Evolutionary conservation across 2,888 invertebrate genomes (phyloP), one percentile per base, ranked within the genome.

Genomic region (Microplitis deprimator): DNA sequence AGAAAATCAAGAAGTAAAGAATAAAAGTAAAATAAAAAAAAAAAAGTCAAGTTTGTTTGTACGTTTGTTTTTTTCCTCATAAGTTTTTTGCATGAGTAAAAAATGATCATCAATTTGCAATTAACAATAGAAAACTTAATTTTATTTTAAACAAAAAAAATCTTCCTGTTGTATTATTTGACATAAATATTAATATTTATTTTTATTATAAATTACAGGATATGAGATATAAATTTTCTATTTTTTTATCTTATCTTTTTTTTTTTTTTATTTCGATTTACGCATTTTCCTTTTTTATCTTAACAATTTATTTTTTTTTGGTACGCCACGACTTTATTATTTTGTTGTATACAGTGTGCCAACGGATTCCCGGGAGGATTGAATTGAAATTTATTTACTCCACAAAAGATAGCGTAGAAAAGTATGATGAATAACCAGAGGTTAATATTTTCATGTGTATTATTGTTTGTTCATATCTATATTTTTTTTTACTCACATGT

Each of bases 361-460:
- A 62, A 62, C 20, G 16, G 20, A 62, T 17, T 17, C 16, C 62
- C 17, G 20, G n/a, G 62, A 20, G 62, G 62, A 69, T 17, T 69
- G 16, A 69, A 20, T 20, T 17, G 13, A 7, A 38, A 70, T 59
- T 70, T 60, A 60, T 70, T 60, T 50, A 6, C 13, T 70, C 59
- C 20, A 38, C 70, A 60, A 59, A 59, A 59, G 59, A 70, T 70
- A 70, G n/a, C 60, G 29, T 59, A n/a, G 60, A 29, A 70, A 70
- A 59, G 70, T 59, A 70, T 70, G 60, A 70, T 70, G 70, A 70
- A 70, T 70, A 70, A 20, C 70, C 59, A 70, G 59, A 59, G 40
- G 29, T 20, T 59, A 70, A 70, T 60, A 70, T 70, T 62, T 62
- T 62, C 8, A 62, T 62, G 17, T 16, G 17, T 62, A 16, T 62